A percentile compares a stretch with the other conserved stretches of the same genome.
phyloP scores from a whole-genome alignment of 2,888 invertebrate genomes.

The Eilema depressum region DNA sequence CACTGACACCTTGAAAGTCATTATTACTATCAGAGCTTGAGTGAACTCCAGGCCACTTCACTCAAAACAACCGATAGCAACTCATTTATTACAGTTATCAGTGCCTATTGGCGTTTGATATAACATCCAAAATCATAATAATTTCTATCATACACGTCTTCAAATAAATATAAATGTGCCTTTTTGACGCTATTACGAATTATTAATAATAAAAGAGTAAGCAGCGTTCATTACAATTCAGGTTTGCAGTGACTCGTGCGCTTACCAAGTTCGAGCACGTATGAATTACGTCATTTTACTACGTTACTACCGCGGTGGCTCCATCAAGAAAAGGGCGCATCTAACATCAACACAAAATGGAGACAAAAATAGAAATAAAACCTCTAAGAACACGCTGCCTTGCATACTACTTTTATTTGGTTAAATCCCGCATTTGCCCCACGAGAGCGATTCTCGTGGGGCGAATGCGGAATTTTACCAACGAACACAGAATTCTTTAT shows the following conservation, averaged over 20 bases:
- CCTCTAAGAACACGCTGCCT: not conserved
- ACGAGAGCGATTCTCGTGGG: not conserved
- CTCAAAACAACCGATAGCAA: too few relatives aligned
- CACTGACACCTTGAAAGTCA: conserved; percentile 9
- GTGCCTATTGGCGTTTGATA: not conserved
- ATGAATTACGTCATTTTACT: not conserved
- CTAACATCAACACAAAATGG: not conserved
- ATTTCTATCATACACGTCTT: not conserved
- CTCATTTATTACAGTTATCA: not conserved
- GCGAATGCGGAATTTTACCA: too few relatives aligned
- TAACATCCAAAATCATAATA: not conserved
- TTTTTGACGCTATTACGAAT: not conserved
- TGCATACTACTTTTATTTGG: not conserved
- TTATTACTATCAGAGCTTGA: not conserved
- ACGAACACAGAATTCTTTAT: not conserved
- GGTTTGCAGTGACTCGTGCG: not conserved
- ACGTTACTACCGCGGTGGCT: not conserved
- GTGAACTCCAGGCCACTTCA: conserved; percentile 2
- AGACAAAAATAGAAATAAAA: conserved; percentile 1
- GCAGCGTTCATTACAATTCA: not conserved
- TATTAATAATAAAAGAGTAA: not conserved
- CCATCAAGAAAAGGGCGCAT: not conserved
- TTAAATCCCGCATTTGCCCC: not conserved
- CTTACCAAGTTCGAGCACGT: not conserved
- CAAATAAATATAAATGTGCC: not conserved